Evolutionary conservation across 2,113 vertebrate genomes (phyloP).

Genomic region (Corapipo altera): DNA sequence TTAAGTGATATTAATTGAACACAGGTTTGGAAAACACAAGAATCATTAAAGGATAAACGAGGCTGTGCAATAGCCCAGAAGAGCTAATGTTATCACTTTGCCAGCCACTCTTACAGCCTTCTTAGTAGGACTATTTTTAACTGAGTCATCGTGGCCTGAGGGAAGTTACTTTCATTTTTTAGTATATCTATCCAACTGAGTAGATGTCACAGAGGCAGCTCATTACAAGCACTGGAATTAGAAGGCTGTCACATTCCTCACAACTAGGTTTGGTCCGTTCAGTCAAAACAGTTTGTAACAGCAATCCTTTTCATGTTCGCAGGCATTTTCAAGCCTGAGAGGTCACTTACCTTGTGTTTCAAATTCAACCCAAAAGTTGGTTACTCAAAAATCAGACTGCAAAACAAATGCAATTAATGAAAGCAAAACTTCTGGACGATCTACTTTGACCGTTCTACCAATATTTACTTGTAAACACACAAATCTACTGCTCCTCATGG

Average conservation of each 20-base stretch:
- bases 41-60: conserved; percentile 65
- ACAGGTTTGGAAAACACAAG: conserved; percentile 54
- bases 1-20: conserved; percentile 64
- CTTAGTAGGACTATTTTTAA: conserved; percentile 48
- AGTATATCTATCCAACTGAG: not conserved
- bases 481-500: not conserved
- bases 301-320: not conserved
- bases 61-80: conserved; percentile 34
- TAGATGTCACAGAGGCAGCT: not conserved
- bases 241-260: not conserved
- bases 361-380: not conserved
- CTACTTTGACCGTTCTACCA: not conserved
- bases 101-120: conserved; percentile 27
- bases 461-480: not conserved
- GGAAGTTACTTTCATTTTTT: conserved; percentile 25
- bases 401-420: not conserved
- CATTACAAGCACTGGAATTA: not conserved
- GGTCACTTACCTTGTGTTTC: not conserved
- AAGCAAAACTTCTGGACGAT: not conserved
- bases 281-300: not conserved
- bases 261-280: not conserved
- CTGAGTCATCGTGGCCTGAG: conserved; percentile 26
- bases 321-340: not conserved
- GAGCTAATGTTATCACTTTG: conserved; percentile 56
- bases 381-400: not conserved